Evolutionary conservation across 2,888 invertebrate species (phyloP).

Genomic region (Oscheius sp.): DNA sequence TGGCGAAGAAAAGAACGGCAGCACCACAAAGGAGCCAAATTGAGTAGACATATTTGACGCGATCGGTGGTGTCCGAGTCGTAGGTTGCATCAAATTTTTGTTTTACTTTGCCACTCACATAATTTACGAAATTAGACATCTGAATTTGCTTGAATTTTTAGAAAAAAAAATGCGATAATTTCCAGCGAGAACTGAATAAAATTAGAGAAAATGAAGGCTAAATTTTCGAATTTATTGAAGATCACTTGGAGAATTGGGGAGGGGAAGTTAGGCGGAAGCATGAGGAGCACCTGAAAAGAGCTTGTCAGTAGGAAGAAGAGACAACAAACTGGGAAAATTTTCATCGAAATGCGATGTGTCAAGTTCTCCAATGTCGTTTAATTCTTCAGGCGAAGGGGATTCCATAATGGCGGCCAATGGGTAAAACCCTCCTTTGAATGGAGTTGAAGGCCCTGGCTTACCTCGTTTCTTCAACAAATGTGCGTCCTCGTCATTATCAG

Average conservation of each 20-base stretch:
- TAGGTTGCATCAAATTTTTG: constrained; percentile 31
- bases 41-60: constrained; percentile 45
- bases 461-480: neutral
- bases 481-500: neutral
- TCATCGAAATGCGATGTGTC: constrained; percentile 14
- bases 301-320: neutral
- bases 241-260: neutral
- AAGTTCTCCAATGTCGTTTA: constrained; percentile 5
- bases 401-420: neutral
- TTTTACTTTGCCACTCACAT: neutral
- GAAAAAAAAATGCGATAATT: neutral
- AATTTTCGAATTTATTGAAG: neutral
- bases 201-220: neutral
- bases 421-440: too few species aligned
- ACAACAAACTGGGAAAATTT: constrained; percentile 22
- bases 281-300: constrained; percentile 13
- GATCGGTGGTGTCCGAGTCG: constrained; percentile 46
- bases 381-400: neutral
- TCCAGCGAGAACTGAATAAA: neutral
- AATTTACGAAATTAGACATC: constrained; percentile 6
- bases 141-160: neutral
- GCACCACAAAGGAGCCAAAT: constrained; percentile 32
- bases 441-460: neutral
- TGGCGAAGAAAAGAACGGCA: constrained; percentile 46
- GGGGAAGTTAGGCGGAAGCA: neutral